Base-by-base conservation (phyloP, 2,113 vertebrate species). In the Vicugna pacos region DNA sequence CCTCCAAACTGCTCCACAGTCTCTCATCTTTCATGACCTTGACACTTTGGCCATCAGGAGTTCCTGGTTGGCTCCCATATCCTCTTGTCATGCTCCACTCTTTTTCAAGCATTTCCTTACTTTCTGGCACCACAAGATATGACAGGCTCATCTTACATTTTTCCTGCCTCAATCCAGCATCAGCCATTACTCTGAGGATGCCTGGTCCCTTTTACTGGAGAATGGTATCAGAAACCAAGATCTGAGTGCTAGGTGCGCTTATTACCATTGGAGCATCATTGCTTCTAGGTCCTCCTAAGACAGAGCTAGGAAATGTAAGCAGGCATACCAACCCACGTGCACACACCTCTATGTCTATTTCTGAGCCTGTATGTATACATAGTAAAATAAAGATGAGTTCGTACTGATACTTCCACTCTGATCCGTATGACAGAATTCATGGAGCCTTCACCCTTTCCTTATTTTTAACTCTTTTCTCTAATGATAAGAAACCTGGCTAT, bases 41-140 rank as follows among this genome's bases (percentile, higher is more conserved):
- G 62, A 87, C 28, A 90, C 38, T 72, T 65, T 24, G 52, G 69
- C 22, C n/a, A 11, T 20, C 62, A 30, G 38, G n/a, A 35, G 52
- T 9, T 76, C 52, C 76, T 92, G n/a, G 50, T 22, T 38, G 60
- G 10, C 20, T 88, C 52, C 82, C 52, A 3, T 80, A 50, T 48
- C 32, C 17, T 76, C 22, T 75, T 60, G 16, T 80, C 77, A 65
- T 32, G 46, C 30, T 32, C 22, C 65, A 32, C 13, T n/a, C 9
- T 52, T 60, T 94, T 69, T 10, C 17, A 8, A 88, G 28, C 17
- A 76, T 46, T 88, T 82, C 50, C 65, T 90, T 73, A 94, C 54
- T 84, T 92, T 70, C 17, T 89, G 48, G 15, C 38, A 94, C 30
- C 89, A 64, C 38, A 94, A 89, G 38, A 77, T 38, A 83, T 56